Percentiles rank a stretch among this genome's conserved stretches.
phyloP scores from a whole-genome alignment of 1,140 invertebrate genomes.

The Nixonia krombeini region DNA sequence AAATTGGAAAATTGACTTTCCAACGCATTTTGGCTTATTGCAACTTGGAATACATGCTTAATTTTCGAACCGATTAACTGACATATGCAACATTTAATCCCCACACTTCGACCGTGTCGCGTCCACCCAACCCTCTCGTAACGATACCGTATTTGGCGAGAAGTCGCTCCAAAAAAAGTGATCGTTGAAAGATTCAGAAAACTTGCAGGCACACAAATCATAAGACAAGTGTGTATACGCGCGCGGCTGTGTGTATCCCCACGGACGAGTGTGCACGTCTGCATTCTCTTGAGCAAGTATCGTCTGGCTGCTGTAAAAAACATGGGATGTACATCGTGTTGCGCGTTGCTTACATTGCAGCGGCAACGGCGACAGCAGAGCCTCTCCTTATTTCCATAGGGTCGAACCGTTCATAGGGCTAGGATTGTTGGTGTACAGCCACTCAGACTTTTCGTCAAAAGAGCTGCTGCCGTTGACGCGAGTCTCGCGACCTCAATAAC shows the following conservation, averaged over 20 bases:
- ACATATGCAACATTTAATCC: no score
- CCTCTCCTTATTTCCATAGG: constrained; percentile 57
- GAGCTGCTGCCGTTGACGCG: constrained; percentile 49
- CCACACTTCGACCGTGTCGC: no score
- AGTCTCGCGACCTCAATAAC: constrained; percentile 59
- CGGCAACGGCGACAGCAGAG: no score
- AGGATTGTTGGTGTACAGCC: constrained; percentile 56
- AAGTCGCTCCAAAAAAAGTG: constrained; percentile 13
- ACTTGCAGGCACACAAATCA: constrained; percentile 48
- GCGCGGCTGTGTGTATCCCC: constrained; percentile 37
- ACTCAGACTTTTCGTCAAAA: constrained; percentile 63
- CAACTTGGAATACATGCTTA: no score
- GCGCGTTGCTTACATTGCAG: constrained; percentile 60
- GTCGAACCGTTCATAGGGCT: constrained; percentile 38
- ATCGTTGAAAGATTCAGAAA: constrained; percentile 44
- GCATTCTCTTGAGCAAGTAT: constrained; percentile 57
- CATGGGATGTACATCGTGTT: constrained; percentile 59
- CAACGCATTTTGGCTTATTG: no score
- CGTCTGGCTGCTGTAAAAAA: constrained; percentile 71
- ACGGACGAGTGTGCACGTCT: constrained; percentile 33
- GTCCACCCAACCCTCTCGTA: no score
- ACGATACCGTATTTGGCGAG: no score
- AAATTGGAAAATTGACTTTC: no score
- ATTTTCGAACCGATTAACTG: no score
- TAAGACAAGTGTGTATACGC: constrained; percentile 36